phyloP scores from a whole-genome alignment of 2,888 invertebrate species.

The Allolobophora icterica region DNA sequence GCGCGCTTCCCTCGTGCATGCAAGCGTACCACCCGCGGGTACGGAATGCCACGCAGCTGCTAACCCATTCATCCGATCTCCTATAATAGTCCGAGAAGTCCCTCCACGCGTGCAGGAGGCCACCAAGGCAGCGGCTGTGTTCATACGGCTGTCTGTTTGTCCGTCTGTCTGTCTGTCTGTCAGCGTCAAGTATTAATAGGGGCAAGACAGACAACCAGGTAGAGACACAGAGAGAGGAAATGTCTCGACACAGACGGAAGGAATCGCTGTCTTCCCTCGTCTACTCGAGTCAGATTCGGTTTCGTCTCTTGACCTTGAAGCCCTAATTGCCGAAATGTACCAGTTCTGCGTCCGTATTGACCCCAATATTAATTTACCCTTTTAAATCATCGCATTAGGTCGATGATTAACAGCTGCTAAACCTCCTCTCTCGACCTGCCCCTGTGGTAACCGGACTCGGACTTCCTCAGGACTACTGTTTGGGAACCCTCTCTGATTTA shows the following conservation, averaged over 20 bases:
- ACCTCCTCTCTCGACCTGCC: too few species aligned
- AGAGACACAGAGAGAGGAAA: not conserved
- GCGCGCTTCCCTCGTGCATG: too few species aligned
- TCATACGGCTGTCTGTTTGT: not conserved
- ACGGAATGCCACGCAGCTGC: not conserved
- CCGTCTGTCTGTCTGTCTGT: slow-evolving; percentile 13
- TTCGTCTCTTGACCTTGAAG: slow-evolving; percentile 2
- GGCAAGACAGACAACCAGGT: not conserved
- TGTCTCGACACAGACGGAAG: not conserved
- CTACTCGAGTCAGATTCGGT: not conserved
- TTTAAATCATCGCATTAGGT: too few species aligned
- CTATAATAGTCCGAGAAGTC: not conserved
- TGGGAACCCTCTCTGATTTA: too few species aligned
- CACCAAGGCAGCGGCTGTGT: not conserved
- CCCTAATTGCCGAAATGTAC: not conserved
- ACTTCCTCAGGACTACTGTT: too few species aligned
- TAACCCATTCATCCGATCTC: not conserved
- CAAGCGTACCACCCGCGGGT: not conserved
- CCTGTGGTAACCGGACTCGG: too few species aligned
- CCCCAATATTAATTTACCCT: too few species aligned
- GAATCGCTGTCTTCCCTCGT: not conserved
- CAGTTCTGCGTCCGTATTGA: not conserved
- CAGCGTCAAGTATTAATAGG: not conserved
- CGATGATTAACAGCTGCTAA: too few species aligned
- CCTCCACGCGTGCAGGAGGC: not conserved